Conservation (phyloP, 1,140 invertebrate species). For the Adelges cooleyi region DNA sequence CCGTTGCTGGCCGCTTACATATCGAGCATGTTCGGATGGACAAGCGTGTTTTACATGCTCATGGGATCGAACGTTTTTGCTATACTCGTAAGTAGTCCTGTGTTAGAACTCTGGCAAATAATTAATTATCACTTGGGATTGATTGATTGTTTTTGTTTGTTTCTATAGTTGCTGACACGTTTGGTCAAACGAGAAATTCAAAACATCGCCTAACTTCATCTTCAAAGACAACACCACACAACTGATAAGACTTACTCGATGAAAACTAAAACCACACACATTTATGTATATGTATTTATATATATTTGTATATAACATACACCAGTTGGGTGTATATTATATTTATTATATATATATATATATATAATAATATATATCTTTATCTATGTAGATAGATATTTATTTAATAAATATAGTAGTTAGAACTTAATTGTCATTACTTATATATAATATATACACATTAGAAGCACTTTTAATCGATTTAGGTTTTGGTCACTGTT, state of each 20-base stretch:
- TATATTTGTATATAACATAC: too few species aligned
- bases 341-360: too few species aligned
- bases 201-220: neutral
- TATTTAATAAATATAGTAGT: too few species aligned
- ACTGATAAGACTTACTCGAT: slow-evolving; percentile 17
- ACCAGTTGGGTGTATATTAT: too few species aligned
- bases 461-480: too few species aligned
- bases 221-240: neutral
- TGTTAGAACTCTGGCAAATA: neutral
- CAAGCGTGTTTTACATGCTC: slow-evolving; percentile 84
- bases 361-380: too few species aligned
- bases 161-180: slow-evolving; percentile 14
- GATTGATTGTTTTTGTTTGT: neutral
- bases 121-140: neutral
- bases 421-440: too few species aligned
- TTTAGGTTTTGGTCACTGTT: too few species aligned
- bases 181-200: slow-evolving; percentile 14
- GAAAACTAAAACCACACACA: too few species aligned
- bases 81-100: slow-evolving; percentile 45
- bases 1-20: slow-evolving; percentile 81
- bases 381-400: too few species aligned
- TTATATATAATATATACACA: too few species aligned
- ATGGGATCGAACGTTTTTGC: slow-evolving; percentile 72
- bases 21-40: slow-evolving; percentile 55
- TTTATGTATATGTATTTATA: too few species aligned